A percentile compares a stretch with the other conserved stretches of the same genome.
Evolutionary conservation across 2,113 vertebrate genomes (phyloP).

Genomic region (Prionailurus bengalensis): DNA sequence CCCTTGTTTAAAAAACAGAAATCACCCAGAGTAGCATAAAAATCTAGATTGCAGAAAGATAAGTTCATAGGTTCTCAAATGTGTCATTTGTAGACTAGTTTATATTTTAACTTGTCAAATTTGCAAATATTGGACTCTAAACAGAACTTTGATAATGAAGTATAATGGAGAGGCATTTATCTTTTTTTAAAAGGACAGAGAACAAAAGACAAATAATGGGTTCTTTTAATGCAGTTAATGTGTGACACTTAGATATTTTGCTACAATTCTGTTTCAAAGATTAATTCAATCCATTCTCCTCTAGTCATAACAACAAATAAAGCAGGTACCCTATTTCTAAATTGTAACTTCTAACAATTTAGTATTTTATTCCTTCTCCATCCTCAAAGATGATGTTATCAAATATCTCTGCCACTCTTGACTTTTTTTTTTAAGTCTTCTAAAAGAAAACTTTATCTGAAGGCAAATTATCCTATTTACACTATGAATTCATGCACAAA

Average conservation of each 20-base stretch:
- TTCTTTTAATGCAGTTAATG: constrained; percentile 42
- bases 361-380: constrained; percentile 19
- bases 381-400: constrained; percentile 19
- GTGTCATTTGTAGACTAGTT: constrained; percentile 63
- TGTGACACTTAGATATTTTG: constrained; percentile 66
- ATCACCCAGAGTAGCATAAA: constrained; percentile 43
- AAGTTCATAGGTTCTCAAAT: constrained; percentile 47
- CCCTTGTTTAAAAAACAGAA: constrained; percentile 33
- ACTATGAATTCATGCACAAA: constrained; percentile 22
- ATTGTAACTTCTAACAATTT: constrained; percentile 46
- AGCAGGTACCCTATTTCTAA: constrained; percentile 60
- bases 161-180: constrained; percentile 66
- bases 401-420: neutral
- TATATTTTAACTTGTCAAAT: constrained; percentile 73
- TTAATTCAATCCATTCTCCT: constrained; percentile 65
- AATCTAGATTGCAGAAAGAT: constrained; percentile 61
- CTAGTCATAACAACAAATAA: constrained; percentile 71
- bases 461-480: constrained; percentile 66
- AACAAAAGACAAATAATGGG: constrained; percentile 71
- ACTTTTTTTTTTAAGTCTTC: neutral
- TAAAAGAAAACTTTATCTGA: constrained; percentile 53
- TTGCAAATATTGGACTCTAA: constrained; percentile 60
- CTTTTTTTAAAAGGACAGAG: constrained; percentile 68
- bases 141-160: constrained; percentile 58
- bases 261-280: constrained; percentile 66